These are phyloP conservation scores for Zaprionus ghesquierei DNA, from an alignment of 1,140 invertebrate genomes.

Conservation along the genomic window DNA sequence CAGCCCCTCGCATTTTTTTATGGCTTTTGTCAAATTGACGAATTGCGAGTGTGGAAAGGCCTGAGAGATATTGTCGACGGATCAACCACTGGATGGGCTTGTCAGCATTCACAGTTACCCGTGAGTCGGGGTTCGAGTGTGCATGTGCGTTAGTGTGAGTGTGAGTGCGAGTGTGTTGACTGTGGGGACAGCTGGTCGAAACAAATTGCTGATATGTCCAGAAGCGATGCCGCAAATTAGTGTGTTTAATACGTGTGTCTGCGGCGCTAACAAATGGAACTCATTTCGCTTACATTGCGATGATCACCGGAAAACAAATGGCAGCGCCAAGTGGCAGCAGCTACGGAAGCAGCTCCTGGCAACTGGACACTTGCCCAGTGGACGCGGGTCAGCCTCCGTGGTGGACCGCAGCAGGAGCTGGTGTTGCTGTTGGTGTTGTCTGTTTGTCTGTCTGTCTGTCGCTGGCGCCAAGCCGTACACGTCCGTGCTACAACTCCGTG, in stretches of 20 bases:
- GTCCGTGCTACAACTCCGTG: not conserved
- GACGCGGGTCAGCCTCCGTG: not conserved
- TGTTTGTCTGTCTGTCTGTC: too few relatives aligned
- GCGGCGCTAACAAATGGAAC: conserved; percentile 70
- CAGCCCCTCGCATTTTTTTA: conserved; percentile 24
- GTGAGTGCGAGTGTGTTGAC: conserved; percentile 13
- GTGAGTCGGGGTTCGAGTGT: not conserved
- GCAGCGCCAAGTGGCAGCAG: conserved; percentile 31
- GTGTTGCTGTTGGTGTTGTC: too few relatives aligned
- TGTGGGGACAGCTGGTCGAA: conserved; percentile 65
- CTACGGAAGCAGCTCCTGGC: conserved; percentile 8
- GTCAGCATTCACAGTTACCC: conserved; percentile 31
- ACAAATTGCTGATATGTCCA: conserved; percentile 79
- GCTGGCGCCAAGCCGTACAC: conserved; percentile 5
- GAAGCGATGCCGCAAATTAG: conserved; percentile 82
- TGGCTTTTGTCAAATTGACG: conserved; percentile 64
- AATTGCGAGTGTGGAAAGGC: conserved; percentile 40
- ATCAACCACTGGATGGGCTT: conserved; percentile 37
- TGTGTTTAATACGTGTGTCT: conserved; percentile 74
- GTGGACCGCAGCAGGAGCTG: not conserved
- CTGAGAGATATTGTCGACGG: conserved; percentile 43
- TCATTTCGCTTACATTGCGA: conserved; percentile 74
- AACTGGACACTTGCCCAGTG: conserved; percentile 23
- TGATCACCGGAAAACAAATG: conserved; percentile 77
- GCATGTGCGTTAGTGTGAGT: not conserved